Percentiles rank a stretch among this genome's conserved stretches.
These are phyloP conservation scores for Drosophila tsacasi DNA, from an alignment of 1,140 invertebrate genomes.

Conservation along the genomic window DNA sequence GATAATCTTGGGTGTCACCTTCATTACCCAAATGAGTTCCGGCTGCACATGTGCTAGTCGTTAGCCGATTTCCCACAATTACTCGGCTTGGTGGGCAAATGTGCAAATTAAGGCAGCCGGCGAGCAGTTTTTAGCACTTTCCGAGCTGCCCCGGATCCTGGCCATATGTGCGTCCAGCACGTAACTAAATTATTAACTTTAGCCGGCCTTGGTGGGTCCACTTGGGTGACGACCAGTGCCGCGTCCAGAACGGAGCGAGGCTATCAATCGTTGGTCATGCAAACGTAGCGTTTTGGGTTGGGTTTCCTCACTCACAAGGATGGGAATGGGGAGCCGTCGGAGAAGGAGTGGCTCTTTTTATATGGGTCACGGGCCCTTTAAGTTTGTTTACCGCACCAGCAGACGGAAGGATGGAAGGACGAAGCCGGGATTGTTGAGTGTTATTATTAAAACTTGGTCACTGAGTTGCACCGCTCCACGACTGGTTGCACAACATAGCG, in stretches of 20 bases:
- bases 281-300: conserved; percentile 43
- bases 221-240: conserved; percentile 31
- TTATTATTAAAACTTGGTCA: conserved; percentile 69
- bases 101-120: conserved; percentile 22
- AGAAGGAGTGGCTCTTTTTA: conserved; percentile 38
- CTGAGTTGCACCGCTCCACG: conserved; percentile 35
- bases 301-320: conserved; percentile 19
- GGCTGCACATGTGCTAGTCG: conserved; percentile 32
- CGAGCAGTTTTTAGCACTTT: conserved; percentile 12
- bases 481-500: conserved; percentile 45
- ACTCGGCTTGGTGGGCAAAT: conserved; percentile 8
- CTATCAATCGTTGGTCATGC: conserved; percentile 71
- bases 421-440: conserved; percentile 22
- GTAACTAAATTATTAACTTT: conserved; percentile 68
- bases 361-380: conserved; percentile 68
- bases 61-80: conserved; percentile 43
- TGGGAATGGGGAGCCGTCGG: background rate
- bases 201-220: conserved; percentile 45
- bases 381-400: conserved; percentile 71
- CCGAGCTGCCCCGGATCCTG: conserved; percentile 30
- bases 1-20: conserved; percentile 4
- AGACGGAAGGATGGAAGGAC: conserved; percentile 5
- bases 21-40: conserved; percentile 42
- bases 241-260: conserved; percentile 29
- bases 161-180: conserved; percentile 58